phyloP scores from a whole-genome alignment of 2,888 invertebrate species.

The Cheilosia vulpina region DNA sequence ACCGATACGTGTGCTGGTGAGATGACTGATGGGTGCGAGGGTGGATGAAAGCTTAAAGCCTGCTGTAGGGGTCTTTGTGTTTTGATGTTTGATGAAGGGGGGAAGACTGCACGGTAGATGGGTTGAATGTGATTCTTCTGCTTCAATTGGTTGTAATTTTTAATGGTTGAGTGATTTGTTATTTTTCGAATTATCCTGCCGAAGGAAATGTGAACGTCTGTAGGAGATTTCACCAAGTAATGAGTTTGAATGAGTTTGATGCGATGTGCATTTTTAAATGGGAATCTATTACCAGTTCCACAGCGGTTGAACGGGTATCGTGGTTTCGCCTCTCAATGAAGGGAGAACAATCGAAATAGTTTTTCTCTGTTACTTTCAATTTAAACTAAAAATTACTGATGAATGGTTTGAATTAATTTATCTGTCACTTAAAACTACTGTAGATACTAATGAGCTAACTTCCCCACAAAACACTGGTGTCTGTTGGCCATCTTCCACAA shows the following conservation, averaged over 20 bases:
- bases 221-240: background rate
- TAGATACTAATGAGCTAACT: too few relatives aligned
- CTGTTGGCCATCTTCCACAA: background rate
- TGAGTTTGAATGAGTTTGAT: background rate
- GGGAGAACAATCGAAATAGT: too few relatives aligned
- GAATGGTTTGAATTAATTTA: too few relatives aligned
- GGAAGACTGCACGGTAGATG: slow-evolving; percentile 2
- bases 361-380: too few relatives aligned
- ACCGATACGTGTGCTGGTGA: slow-evolving; percentile 19
- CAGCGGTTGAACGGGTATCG: too few relatives aligned
- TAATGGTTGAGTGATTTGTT: slow-evolving; percentile 70
- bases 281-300: too few relatives aligned
- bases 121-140: slow-evolving; percentile 57
- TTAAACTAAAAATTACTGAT: too few relatives aligned
- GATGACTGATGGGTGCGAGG: background rate
- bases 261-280: too few relatives aligned
- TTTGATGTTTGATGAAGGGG: slow-evolving; percentile 32
- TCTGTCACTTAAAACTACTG: too few relatives aligned
- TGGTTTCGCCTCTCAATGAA: too few relatives aligned
- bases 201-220: background rate
- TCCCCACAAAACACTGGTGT: too few relatives aligned
- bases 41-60: slow-evolving; percentile 40
- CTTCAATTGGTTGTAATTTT: slow-evolving; percentile 72
- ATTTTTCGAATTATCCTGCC: slow-evolving; percentile 48
- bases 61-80: slow-evolving; percentile 32